Percentiles rank a stretch among this genome's conserved stretches.
Evolutionary conservation across 2,113 vertebrate species (phyloP).

Genomic region (Aspiorhynchus laticeps): DNA sequence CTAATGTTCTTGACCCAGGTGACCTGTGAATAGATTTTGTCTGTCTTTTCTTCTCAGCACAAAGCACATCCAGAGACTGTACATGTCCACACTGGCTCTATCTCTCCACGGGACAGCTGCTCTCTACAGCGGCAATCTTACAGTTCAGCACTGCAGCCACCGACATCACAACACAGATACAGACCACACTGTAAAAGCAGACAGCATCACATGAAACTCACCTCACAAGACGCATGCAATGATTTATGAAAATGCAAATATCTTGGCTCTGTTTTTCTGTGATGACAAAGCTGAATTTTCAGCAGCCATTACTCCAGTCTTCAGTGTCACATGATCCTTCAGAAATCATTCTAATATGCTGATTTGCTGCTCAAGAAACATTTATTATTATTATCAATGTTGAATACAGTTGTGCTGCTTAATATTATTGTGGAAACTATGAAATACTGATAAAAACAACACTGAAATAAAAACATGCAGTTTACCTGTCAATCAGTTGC

Average conservation of each 20-base stretch:
- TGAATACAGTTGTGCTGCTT: not conserved
- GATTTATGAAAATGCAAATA: constrained; percentile 44
- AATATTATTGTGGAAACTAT: not conserved
- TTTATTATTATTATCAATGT: not conserved
- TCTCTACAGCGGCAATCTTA: not conserved
- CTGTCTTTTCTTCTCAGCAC: not conserved
- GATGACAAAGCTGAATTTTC: too few species aligned
- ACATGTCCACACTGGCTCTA: constrained; percentile 55
- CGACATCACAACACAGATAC: constrained; percentile 20
- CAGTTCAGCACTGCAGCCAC: not conserved
- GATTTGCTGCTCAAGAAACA: not conserved
- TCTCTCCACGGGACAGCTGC: constrained; percentile 37
- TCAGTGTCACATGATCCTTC: too few species aligned
- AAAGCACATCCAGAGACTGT: constrained; percentile 10
- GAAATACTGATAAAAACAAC: not conserved
- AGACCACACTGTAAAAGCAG: constrained; percentile 45
- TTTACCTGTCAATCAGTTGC: too few species aligned
- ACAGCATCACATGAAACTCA: constrained; percentile 39
- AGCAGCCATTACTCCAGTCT: too few species aligned
- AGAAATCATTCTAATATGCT: not conserved
- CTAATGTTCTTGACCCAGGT: constrained; percentile 21
- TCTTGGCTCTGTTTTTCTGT: not conserved
- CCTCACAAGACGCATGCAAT: constrained; percentile 28
- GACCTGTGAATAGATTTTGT: constrained; percentile 9
- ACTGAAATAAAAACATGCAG: too few species aligned